A percentile compares a stretch with the other conserved stretches of the same genome.
phyloP scores from a whole-genome alignment of 2,113 vertebrate genomes.

The Todiramphus chloris region DNA sequence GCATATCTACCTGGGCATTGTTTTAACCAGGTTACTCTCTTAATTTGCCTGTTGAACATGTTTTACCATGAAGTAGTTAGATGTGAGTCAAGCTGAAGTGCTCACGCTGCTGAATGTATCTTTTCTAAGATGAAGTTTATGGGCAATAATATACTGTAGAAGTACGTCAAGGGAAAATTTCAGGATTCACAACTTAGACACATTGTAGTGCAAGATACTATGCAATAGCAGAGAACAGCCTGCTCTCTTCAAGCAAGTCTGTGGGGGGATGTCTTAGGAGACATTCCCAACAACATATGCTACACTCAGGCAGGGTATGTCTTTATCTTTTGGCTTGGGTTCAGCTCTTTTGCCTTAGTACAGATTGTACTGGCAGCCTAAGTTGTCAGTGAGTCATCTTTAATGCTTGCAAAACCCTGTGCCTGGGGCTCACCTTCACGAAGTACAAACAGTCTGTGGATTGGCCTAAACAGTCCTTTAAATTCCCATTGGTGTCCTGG shows the following conservation, averaged over 20 bases:
- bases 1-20: fast-evolving
- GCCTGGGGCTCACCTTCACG: neutral
- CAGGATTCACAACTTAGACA: neutral
- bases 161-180: neutral
- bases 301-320: neutral
- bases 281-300: neutral
- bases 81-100: neutral
- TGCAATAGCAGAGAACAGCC: neutral
- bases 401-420: neutral
- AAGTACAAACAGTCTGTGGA: neutral
- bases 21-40: neutral
- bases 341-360: neutral
- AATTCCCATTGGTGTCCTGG: neutral
- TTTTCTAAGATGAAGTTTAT: neutral
- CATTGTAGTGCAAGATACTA: neutral
- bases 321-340: neutral
- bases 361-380: neutral
- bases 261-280: neutral
- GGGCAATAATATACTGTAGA: neutral
- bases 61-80: neutral
- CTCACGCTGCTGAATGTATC: neutral
- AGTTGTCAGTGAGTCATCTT: neutral
- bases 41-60: neutral
- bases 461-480: neutral
- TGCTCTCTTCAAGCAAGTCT: neutral